Conservation (phyloP, 2,113 vertebrate species). For the Coreoperca whiteheadi region DNA sequence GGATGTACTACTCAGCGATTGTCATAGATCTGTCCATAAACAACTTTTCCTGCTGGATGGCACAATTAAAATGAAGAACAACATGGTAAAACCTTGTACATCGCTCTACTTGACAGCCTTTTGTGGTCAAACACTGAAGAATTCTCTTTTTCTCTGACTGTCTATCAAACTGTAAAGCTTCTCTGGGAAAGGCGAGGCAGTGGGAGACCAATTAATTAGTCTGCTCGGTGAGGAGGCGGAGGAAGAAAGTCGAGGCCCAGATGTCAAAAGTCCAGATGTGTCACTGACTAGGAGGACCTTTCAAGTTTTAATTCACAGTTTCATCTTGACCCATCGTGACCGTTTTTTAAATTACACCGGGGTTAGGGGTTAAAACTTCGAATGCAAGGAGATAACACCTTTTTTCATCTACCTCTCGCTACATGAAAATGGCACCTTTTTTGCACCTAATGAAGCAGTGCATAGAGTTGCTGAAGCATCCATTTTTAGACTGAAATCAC, state of each 20-base stretch:
- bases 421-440: neutral
- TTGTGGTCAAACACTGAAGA: slow-evolving; percentile 51
- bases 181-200: slow-evolving; percentile 29
- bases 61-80: slow-evolving; percentile 52
- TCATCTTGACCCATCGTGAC: slow-evolving; percentile 1
- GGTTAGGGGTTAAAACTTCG: neutral
- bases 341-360: neutral
- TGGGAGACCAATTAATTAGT: slow-evolving; percentile 66
- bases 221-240: slow-evolving; percentile 30
- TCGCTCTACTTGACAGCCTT: slow-evolving; percentile 51
- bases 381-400: neutral
- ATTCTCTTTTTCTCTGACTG: slow-evolving; percentile 31
- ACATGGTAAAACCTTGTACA: neutral
- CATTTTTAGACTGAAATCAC: slow-evolving; percentile 15
- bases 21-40: slow-evolving; percentile 30
- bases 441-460: slow-evolving; percentile 15
- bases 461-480: neutral
- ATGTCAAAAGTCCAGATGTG: slow-evolving; percentile 59
- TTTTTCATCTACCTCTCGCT: neutral
- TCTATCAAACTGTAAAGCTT: slow-evolving; percentile 57
- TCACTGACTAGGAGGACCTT: slow-evolving; percentile 35
- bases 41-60: slow-evolving; percentile 12
- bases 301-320: slow-evolving; percentile 43
- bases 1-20: slow-evolving; percentile 12
- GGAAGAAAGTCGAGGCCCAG: slow-evolving; percentile 18